phyloP scores from a whole-genome alignment of 2,888 invertebrate species.

The Nephrotoma flavescens region DNA sequence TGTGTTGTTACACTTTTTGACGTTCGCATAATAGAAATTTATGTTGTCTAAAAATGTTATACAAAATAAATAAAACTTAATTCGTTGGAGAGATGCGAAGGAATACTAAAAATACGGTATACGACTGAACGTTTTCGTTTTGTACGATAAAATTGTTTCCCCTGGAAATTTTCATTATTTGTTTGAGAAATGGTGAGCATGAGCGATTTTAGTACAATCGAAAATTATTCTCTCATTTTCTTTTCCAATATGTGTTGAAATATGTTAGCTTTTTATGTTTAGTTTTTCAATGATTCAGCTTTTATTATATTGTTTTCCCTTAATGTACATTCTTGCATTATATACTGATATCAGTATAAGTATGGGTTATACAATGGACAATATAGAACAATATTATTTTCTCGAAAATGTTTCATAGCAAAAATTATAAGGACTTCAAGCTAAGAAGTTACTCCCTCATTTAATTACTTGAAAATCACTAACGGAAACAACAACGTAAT shows the following conservation, averaged over 20 bases:
- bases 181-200: background rate
- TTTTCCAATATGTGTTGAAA: background rate
- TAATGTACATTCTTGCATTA: too few species aligned
- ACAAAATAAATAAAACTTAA: background rate
- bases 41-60: background rate
- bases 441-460: too few species aligned
- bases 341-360: background rate
- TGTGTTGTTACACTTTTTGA: background rate
- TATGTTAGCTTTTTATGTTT: background rate
- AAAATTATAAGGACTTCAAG: background rate
- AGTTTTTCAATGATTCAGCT: background rate
- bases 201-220: background rate
- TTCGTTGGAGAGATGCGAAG: background rate
- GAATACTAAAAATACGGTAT: background rate
- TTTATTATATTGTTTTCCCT: background rate
- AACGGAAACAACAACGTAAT: too few species aligned
- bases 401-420: background rate
- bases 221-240: background rate
- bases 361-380: too few species aligned
- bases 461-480: too few species aligned
- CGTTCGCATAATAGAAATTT: background rate
- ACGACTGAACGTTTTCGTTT: background rate
- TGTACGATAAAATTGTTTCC: background rate
- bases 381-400: background rate
- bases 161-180: background rate